Base-by-base conservation (phyloP, 2,113 vertebrate genomes). In the Ranitomeya variabilis region DNA sequence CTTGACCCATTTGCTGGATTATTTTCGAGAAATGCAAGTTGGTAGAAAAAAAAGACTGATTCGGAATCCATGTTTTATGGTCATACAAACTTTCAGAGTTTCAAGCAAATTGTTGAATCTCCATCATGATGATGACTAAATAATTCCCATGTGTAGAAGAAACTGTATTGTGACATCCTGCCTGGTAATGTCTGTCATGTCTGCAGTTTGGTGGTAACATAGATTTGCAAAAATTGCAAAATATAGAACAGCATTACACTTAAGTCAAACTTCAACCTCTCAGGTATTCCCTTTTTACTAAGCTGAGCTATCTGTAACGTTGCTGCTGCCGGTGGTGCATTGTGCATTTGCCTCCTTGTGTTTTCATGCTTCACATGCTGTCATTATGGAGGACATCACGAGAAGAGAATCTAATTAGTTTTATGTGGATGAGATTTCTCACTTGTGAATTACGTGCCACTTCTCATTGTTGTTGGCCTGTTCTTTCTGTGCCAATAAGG, bases 321-420 rank as follows among this genome's bases (percentile, higher is more conserved):
- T 69, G 62, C n/a, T 67, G 23, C 1, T 18, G 51, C 86, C 62
- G 62, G 31, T 23, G 77, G 76, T 69, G 86, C 86, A 69, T 31
- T 80, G 86, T 86, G 73, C 84, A 62, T 86, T 86, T 77, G 18
- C 45, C 84, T 76, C 10, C 84, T 86, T 71, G 71, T 55, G 26
- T 52, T 67, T 62, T 79, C 66, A 80, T 67, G 62, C 76, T 64
- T 67, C 64, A 31, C 77, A 80, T 62, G 6, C 77, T 87, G 77
- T 80, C 76, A 37, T 87, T 80, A 87, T 67, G 59, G n/a, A 87
- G 19, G 59, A 67, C 76, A 80, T 80, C 73, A 26, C 13, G 19
- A 86, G 73, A 52, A 77, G 73, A 77, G 60, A 78, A 64, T 86
- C 85, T 86, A 78, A 86, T 87, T 87, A 80, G 51, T 87, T 87